Conservation (phyloP, 2,113 vertebrate species). For the Mohoua ochrocephala region DNA sequence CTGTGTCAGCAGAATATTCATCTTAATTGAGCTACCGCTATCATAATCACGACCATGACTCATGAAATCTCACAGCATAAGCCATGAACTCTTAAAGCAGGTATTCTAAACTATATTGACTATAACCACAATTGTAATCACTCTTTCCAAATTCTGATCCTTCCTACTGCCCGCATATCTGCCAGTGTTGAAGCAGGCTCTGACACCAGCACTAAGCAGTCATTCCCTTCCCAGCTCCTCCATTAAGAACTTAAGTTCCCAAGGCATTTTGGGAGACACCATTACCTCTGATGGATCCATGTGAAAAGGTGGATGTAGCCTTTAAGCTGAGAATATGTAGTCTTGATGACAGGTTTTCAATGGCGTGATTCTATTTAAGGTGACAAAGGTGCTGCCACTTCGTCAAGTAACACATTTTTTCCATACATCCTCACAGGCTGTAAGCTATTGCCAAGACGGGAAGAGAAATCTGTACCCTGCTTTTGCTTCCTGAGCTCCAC, state of each 20-base stretch:
- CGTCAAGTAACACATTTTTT: background rate
- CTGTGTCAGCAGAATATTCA: background rate
- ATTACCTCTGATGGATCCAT: background rate
- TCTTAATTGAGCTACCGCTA: background rate
- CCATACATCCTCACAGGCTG: background rate
- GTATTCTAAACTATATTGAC: background rate
- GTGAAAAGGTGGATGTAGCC: background rate
- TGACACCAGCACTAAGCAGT: background rate
- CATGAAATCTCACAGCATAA: background rate
- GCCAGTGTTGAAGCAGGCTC: background rate
- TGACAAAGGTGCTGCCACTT: background rate
- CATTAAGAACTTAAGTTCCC: fast-evolving
- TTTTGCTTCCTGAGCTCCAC: background rate
- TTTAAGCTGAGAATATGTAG: background rate
- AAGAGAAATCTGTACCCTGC: background rate
- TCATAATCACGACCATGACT: background rate
- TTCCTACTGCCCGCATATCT: background rate
- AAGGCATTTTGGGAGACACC: background rate
- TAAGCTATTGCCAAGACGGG: background rate
- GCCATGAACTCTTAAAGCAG: background rate
- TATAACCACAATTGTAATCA: background rate
- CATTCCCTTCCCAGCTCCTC: background rate
- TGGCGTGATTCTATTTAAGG: background rate
- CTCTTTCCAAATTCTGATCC: background rate
- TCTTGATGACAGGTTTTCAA: background rate